Base-by-base conservation (phyloP, 2,888 invertebrate genomes). In the Cephus pygmeus region DNA sequence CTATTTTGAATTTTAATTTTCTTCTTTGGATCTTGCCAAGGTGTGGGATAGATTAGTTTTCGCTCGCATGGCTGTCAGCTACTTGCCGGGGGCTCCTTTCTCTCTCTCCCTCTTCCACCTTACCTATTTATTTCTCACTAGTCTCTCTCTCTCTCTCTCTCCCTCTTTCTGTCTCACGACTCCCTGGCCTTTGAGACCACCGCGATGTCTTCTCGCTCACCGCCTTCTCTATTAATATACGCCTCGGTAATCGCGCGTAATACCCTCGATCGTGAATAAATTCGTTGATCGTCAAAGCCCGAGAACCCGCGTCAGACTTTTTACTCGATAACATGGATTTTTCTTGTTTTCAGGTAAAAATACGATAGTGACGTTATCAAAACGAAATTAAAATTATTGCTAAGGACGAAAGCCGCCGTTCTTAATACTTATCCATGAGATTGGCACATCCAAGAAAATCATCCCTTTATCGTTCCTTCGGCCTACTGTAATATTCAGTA, bases 31-130 rank as follows among this genome's bases (percentile, higher is more conserved):
- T 80, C 81, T 80, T 79, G 81, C 81, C 80, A 79, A 88, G 87
- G 87, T 86, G 88, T 86, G 87, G 88, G 84, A 88, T 87, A 87
- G 87, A 89, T 89, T 88, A 88, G 86, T 87, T 87, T 83, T 84
- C 85, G 84, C 82, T 86, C 84, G 81, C 87, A 83, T 83, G 81
- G 81, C 85, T 85, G 87, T 87, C 88, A 87, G 89, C 86, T 87
- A 88, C 85, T 88, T 85, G 87, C 87, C 88, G 80, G 84, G 81
- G 86, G 85, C 83, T 77, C 15, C 75, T 78, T 78, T 79, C 69
- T 69, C 76, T 69, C 76, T 74, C 35, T 74, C 23, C 23, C 74
- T 31, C 74, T 30, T 23, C 73, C 15, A 56, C 69, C 34, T 15
- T 9, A 56, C 23, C 40, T 56, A 73, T 31, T 69, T 73, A 68